Evolutionary conservation across 2,888 invertebrate genomes (phyloP).

Genomic region (Apotomis turbidana): DNA sequence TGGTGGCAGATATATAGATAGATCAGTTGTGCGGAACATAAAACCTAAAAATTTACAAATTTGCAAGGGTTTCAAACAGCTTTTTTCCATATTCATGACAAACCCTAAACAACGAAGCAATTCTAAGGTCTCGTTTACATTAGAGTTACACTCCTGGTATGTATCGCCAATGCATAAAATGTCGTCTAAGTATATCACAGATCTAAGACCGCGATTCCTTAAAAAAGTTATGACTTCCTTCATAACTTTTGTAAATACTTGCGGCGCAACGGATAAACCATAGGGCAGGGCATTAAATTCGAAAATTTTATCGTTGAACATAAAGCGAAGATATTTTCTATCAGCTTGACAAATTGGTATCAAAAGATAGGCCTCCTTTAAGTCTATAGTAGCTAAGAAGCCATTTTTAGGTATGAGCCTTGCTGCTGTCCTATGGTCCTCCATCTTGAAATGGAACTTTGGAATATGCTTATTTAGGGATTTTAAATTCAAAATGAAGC

Average conservation of each 20-base stretch:
- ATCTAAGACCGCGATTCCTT: slow-evolving; percentile 30
- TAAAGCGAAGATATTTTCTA: background rate
- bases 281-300: slow-evolving; percentile 39
- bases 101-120: slow-evolving; percentile 41
- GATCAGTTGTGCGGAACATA: slow-evolving; percentile 1
- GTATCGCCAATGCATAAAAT: slow-evolving; percentile 37
- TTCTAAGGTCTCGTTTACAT: slow-evolving; percentile 24
- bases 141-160: slow-evolving; percentile 1
- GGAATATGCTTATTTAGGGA: too few relatives aligned
- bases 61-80: slow-evolving; percentile 31
- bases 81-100: slow-evolving; percentile 39
- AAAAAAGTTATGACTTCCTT: slow-evolving; percentile 27
- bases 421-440: too few relatives aligned
- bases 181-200: slow-evolving; percentile 41
- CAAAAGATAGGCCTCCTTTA: background rate
- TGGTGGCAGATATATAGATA: slow-evolving; percentile 27
- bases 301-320: background rate
- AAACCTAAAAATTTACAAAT: slow-evolving; percentile 39
- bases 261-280: slow-evolving; percentile 31
- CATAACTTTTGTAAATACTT: slow-evolving; percentile 36
- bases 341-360: background rate
- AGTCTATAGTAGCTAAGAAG: slow-evolving; percentile 2
- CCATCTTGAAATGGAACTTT: too few relatives aligned
- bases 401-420: slow-evolving; percentile 1
- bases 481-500: too few relatives aligned